phyloP scores from a whole-genome alignment of 2,113 vertebrate species.

The Myotis brandtii region DNA sequence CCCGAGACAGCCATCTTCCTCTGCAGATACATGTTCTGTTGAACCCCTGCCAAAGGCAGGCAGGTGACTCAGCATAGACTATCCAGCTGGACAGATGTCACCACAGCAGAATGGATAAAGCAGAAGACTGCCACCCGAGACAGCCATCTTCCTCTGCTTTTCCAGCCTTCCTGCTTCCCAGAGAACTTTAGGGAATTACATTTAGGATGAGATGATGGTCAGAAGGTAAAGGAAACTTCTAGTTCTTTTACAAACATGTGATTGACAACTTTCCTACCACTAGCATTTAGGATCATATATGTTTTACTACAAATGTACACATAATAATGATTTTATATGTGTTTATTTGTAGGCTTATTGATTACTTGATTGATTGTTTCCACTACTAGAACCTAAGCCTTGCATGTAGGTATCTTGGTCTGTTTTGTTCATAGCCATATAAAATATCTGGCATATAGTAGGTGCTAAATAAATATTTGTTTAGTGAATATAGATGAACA shows the following conservation, averaged over 20 bases:
- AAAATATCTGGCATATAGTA: neutral
- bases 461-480: neutral
- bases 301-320: neutral
- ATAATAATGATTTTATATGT: neutral
- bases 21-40: neutral
- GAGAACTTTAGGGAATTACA: neutral
- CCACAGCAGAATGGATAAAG: neutral
- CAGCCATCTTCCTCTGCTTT: neutral
- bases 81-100: neutral
- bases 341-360: neutral
- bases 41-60: neutral
- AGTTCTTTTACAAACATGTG: neutral
- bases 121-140: neutral
- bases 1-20: neutral
- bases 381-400: neutral
- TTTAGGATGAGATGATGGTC: neutral
- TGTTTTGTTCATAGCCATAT: neutral
- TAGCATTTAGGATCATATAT: neutral
- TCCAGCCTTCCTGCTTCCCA: neutral
- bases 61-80: neutral
- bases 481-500: neutral
- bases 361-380: neutral
- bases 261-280: neutral
- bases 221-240: neutral
- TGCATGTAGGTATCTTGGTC: neutral